Base-by-base conservation (phyloP, 2,113 vertebrate genomes). In the Xiphorhynchus elegans region DNA sequence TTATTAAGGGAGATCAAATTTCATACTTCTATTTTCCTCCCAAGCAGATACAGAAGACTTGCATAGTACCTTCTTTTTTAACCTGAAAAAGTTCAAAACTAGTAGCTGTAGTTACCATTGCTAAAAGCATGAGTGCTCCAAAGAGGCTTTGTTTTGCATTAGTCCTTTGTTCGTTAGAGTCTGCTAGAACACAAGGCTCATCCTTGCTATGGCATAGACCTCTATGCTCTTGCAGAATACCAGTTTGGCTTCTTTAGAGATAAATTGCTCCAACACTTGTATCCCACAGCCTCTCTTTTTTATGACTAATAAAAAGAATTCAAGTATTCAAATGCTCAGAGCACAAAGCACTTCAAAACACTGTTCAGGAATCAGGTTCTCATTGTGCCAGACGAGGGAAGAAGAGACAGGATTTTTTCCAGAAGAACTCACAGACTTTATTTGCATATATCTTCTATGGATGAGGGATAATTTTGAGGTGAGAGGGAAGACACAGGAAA, bases 101-200 rank as follows among this genome's bases (percentile, higher is more conserved):
- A 53, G 28, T 39, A 72, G 8, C 24, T 56, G 25, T 15, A 72
- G 39, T 69, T 66, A 44, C 31, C 79, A n/a, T n/a, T 62, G 17
- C 14, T 52, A 56, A 66, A 80, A 37, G 4, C 4, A 18, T 0
- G 0, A 46, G 5, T 26, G 6, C 16, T 87, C 25, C 40, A 87
- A 64, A 56, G 7, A 69, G 29, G 24, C 7, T 79, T 59, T 37
- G 25, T 13, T 64, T 72, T 76, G 31, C 15, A 3, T 56, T 58
- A 58, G 25, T 53, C 19, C 17, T 82, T 77, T 63, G 11, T 4
- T 90, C 31, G 53, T 24, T 17, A 46, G 42, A 50, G 21, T 42
- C 25, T 76, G 40, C n/a, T 79, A 59, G 46, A 73, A n/a, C 26
- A 23, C 4, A 11, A 3, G 4, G 21, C 3, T 91, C 26, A 26